Conservation (phyloP, 1,140 invertebrate genomes). For the Zaprionus davidi region DNA sequence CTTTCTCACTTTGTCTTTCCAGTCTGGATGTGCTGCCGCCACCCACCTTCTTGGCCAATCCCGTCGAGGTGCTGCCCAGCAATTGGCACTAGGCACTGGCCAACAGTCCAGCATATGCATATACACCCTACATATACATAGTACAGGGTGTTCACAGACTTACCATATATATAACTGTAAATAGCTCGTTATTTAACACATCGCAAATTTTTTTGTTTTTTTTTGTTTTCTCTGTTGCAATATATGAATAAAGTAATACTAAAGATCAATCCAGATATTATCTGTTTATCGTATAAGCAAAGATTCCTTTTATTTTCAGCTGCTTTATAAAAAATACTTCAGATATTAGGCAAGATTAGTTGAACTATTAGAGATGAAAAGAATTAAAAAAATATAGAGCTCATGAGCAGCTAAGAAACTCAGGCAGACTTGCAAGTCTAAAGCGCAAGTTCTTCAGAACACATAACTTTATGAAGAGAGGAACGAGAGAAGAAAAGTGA, state of each 20-base stretch:
- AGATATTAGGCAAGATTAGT: too few species aligned
- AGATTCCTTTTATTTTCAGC: too few species aligned
- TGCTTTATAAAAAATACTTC: too few species aligned
- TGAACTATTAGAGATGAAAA: too few species aligned
- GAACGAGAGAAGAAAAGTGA: too few species aligned
- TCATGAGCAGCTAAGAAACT: too few species aligned
- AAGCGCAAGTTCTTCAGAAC: too few species aligned
- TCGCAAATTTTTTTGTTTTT: background rate
- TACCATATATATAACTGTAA: slow-evolving; percentile 44
- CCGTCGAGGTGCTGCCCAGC: slow-evolving; percentile 63
- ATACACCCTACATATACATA: slow-evolving; percentile 11
- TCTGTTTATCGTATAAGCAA: background rate
- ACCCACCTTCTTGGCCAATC: slow-evolving; percentile 54
- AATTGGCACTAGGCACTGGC: slow-evolving; percentile 49
- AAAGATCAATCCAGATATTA: slow-evolving; percentile 2
- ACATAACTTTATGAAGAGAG: too few species aligned
- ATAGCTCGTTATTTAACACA: slow-evolving; percentile 36
- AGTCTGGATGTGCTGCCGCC: slow-evolving; percentile 63
- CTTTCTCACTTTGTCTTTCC: background rate
- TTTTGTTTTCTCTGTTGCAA: slow-evolving; percentile 16
- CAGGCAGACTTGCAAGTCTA: too few species aligned
- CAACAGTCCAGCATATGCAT: slow-evolving; percentile 12
- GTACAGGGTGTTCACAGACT: background rate
- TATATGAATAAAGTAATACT: slow-evolving; percentile 34
- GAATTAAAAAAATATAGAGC: too few species aligned